Evolutionary conservation across 2,888 invertebrate genomes (phyloP).

Genomic region (Tachina lurida): DNA sequence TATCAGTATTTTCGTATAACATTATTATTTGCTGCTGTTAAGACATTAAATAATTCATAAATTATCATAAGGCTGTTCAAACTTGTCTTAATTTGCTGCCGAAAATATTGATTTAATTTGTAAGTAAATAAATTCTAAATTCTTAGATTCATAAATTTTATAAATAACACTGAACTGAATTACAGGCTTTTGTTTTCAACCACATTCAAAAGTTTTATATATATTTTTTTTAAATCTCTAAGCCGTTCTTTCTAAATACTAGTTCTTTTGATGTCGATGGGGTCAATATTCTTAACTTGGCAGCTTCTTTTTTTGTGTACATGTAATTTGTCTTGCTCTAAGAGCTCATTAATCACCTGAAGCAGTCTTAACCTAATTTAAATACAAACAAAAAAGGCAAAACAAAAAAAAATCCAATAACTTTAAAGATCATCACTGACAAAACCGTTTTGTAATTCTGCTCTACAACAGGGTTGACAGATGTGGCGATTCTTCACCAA

Average conservation of each 20-base stretch:
- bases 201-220: not conserved
- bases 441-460: constrained; percentile 18
- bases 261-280: constrained; percentile 40
- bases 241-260: not conserved
- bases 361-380: constrained; percentile 60
- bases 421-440: constrained; percentile 24
- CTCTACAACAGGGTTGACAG: constrained; percentile 32
- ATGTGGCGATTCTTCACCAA: not conserved
- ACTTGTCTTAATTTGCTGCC: no score
- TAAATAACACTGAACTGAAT: no score
- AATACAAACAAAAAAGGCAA: constrained; percentile 45
- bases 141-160: no score
- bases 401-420: not conserved
- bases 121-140: no score
- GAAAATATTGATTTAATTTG: no score
- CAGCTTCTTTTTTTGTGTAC: not conserved
- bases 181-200: not conserved
- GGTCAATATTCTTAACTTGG: constrained; percentile 56
- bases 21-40: no score
- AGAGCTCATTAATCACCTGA: constrained; percentile 57
- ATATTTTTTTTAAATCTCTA: not conserved
- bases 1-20: no score
- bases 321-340: constrained; percentile 2
- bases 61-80: no score
- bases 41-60: no score